Base-by-base conservation (phyloP, 2,797 vertebrate species). In the Miichthys miiuy region DNA sequence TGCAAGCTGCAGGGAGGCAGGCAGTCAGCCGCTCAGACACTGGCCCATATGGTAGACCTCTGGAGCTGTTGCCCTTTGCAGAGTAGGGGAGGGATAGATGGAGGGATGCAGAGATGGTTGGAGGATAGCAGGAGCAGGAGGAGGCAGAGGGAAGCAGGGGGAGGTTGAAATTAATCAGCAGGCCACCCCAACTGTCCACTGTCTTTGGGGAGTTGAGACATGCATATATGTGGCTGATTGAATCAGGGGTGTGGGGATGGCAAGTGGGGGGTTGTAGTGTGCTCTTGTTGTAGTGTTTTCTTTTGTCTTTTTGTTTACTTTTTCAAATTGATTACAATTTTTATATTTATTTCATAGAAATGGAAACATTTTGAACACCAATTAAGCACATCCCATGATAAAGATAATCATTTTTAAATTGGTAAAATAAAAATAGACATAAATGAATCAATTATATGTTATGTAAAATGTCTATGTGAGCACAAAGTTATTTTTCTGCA, bases 31-130 rank as follows among this genome's bases (percentile, higher is more conserved):
- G 69, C 88, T 90, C 91, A 92, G 89, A 93, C 90, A 89, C 87
- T 81, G 81, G 84, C 42, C 92, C 94, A 94, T 94, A 94, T 95
- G 93, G 94, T 86, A 67, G 90, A 88, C 86, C 92, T 92, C 91
- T 68, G 89, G 81, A 93, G 87, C 88, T 90, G 87, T 81, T 91
- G 93, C 81, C 90, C 91, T 91, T 62, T 80, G 78, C 77, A 54
- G 90, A 85, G 81, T 14, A 85, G 85, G 85, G 85, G 79, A 87
- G 82, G 84, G 84, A 89, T 54, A 63, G 84, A 87, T 86, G 64
- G 79, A 82, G 52, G 77, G 78, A 86, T 81, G 84, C 68, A 12
- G 86, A 42, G 75, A 80, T 81, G 89, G 79, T 72, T 79, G 82
- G 83, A 88, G 75, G 86, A 84, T 57, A 87, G 76, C 54, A 51